Percentiles rank a stretch among this genome's conserved stretches.
phyloP scores from a whole-genome alignment of 30 jellyfish, hydroid and myxozoan species.

The Turritopsis dohrnii region DNA sequence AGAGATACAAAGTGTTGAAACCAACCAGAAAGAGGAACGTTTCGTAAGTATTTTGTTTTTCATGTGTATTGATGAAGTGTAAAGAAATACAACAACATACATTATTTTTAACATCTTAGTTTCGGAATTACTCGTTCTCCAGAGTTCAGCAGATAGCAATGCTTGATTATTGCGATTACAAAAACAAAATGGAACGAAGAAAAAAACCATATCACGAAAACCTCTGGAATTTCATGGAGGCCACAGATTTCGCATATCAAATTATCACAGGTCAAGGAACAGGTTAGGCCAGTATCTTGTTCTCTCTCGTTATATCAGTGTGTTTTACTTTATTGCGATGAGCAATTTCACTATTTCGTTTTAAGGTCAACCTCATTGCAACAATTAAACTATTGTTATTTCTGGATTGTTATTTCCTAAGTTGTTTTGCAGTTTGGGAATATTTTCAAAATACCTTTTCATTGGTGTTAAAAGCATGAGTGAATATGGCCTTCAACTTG shows the following conservation, averaged over 20 bases:
- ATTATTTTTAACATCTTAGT: not conserved
- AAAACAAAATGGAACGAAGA: conserved; percentile 22
- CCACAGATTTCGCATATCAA: conserved; percentile 90
- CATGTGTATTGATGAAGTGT: not conserved
- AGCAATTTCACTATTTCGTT: no score
- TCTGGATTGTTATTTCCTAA: no score
- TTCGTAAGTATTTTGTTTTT: conserved; percentile 10
- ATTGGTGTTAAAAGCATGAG: no score
- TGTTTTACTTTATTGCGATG: no score
- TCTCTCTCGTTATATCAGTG: no score
- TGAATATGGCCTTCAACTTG: no score
- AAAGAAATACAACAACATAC: not conserved
- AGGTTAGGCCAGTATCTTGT: conserved; percentile 34
- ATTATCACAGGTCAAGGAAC: conserved; percentile 93
- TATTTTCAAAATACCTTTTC: no score
- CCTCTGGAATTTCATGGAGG: conserved; percentile 83
- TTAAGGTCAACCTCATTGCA: no score
- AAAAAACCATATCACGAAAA: conserved; percentile 53
- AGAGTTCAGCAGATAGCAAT: conserved; percentile 19
- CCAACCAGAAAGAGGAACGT: not conserved
- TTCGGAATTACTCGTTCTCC: not conserved
- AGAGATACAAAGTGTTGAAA: conserved; percentile 23
- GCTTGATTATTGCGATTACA: conserved; percentile 20
- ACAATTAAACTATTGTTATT: no score
- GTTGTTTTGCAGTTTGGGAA: no score